Evolutionary conservation across 2,113 vertebrate species (phyloP).

Genomic region (Corythoichthys intestinalis): DNA sequence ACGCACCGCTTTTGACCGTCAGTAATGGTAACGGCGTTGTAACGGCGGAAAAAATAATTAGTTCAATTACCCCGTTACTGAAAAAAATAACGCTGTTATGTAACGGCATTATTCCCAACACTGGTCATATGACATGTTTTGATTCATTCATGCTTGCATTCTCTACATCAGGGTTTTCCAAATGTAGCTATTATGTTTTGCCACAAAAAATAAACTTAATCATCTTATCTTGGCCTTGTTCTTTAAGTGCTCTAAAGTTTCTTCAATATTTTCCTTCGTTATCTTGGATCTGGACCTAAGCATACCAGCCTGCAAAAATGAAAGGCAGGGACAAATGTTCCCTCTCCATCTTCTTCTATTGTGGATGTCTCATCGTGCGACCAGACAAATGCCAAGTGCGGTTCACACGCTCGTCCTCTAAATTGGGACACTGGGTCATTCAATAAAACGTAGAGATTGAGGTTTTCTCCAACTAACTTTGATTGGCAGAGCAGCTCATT

Average conservation of each 20-base stretch:
- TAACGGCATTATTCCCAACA: too few relatives aligned
- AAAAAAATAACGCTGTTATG: too few relatives aligned
- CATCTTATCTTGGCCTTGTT: neutral
- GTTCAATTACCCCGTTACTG: too few relatives aligned
- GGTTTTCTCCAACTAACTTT: constrained; percentile 39
- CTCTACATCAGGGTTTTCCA: neutral
- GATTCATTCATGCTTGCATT: neutral
- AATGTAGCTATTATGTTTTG: too few relatives aligned
- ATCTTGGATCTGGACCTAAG: constrained; percentile 10
- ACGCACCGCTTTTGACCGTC: too few relatives aligned
- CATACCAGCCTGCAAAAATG: neutral
- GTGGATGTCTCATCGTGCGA: constrained; percentile 26
- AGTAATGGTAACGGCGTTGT: too few relatives aligned
- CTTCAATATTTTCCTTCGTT: neutral
- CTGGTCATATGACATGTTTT: too few relatives aligned
- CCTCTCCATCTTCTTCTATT: neutral
- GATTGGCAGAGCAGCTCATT: constrained; percentile 47
- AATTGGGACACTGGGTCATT: constrained; percentile 48
- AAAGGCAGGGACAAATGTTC: constrained; percentile 9
- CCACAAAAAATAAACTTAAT: neutral
- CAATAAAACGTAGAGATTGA: constrained; percentile 41
- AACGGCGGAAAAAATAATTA: too few relatives aligned
- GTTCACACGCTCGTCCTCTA: constrained; percentile 42
- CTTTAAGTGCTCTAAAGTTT: neutral
- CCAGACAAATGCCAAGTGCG: constrained; percentile 22